These are phyloP conservation scores for Oligia fasciuncula DNA, from an alignment of 2,888 invertebrate species.

Conservation along the genomic window DNA sequence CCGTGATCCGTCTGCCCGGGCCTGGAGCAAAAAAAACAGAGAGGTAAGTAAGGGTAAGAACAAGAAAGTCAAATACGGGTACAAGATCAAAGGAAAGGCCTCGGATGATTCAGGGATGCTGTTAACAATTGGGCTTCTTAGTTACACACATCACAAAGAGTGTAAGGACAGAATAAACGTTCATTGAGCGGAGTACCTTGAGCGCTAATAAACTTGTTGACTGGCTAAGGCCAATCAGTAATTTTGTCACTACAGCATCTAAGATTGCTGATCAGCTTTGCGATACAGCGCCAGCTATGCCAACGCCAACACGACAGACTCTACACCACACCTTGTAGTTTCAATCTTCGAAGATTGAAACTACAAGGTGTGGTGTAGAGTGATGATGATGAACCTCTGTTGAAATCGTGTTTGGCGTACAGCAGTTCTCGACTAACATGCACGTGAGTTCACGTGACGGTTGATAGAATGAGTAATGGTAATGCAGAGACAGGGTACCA, in stretches of 20 bases:
- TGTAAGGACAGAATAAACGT: background rate
- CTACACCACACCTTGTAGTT: no score
- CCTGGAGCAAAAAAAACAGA: slow-evolving; percentile 72
- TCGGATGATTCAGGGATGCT: no score
- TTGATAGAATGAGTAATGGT: background rate
- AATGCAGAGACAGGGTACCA: slow-evolving; percentile 5
- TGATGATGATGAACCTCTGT: background rate
- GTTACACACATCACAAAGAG: background rate
- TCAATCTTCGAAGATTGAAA: background rate
- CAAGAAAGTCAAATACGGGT: background rate
- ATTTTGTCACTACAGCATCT: no score
- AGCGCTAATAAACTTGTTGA: background rate
- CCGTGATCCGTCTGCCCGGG: slow-evolving; percentile 88
- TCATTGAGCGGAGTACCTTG: background rate
- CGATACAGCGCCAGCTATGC: background rate
- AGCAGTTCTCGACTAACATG: background rate
- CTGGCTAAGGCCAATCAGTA: background rate
- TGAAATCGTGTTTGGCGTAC: background rate
- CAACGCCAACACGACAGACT: background rate
- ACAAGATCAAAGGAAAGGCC: background rate
- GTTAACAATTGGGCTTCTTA: background rate
- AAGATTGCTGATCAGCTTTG: background rate
- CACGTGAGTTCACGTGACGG: background rate
- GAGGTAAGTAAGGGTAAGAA: slow-evolving; percentile 12
- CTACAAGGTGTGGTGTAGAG: background rate